Evolutionary conservation across 1,140 invertebrate species (phyloP), one percentile per base, ranked within the genome.

Genomic region (Penaeus vannamei): DNA sequence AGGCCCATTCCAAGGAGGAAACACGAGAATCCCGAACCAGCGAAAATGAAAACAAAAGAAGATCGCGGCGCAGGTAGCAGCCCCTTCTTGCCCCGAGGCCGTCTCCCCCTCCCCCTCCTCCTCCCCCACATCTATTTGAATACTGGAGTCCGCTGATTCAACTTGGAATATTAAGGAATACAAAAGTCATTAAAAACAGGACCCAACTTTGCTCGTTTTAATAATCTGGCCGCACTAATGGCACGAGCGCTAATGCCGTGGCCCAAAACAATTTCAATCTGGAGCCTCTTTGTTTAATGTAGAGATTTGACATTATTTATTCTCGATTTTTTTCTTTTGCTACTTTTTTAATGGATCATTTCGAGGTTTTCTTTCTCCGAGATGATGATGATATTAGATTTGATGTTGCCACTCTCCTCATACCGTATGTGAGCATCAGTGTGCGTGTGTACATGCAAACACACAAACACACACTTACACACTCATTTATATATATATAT

Each of bases 161-260:
- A 89, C 87, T 85, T 85, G 82, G 87, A 89, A 89, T 89, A 89
- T 88, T 88, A 88, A 88, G 72, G 82, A 89, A 89, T 89, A 89
- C 87, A 88, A 84, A 89, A 89, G 87, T 89, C 87, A 89, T 89
- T 89, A 89, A 89, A 88, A 89, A 89, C 86, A 88, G 86, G 86
- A 88, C 86, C 80, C 86, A 88, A 88, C 86, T 88, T 88, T 88
- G 86, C 86, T 88, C 86, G 86, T 88, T 88, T 87, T 88, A 88
- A 88, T 88, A 88, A 88, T 88, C 86, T 88, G 80, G 86, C 80
- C 86, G 32, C 81, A 83, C 86, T 88, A 88, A 88, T 88, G 86
- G 86, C 86, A 88, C 80, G 19, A 60, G 46, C 86, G 81, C 86
- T 88, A 88, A 88, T 88, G 76, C 86, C 86, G 22, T 53, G 26